These are phyloP conservation scores for Tautogolabrus adspersus DNA, from an alignment of 2,113 vertebrate genomes.

Conservation along the genomic window DNA sequence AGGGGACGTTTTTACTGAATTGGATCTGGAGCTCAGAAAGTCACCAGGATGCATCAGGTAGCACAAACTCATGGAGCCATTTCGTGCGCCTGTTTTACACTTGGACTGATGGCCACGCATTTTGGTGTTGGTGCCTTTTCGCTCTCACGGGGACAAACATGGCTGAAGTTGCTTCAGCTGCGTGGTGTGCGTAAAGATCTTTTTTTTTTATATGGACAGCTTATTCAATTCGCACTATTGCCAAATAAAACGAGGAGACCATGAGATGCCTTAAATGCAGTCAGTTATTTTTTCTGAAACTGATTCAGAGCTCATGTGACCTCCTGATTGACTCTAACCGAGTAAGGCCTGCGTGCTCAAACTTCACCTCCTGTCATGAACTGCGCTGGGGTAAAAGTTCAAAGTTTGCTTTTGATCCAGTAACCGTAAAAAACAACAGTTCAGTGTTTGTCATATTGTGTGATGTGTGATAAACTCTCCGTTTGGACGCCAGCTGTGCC, in stretches of 20 bases:
- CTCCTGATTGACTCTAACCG: constrained; percentile 23
- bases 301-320: constrained; percentile 42
- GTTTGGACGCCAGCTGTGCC: constrained; percentile 70
- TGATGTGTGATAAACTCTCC: constrained; percentile 69
- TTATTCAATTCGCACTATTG: not conserved
- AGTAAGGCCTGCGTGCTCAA: constrained; percentile 42
- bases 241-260: constrained; percentile 39
- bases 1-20: constrained; percentile 50
- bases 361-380: constrained; percentile 30
- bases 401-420: constrained; percentile 35
- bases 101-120: constrained; percentile 60
- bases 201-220: constrained; percentile 68
- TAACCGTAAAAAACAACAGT: constrained; percentile 51
- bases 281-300: constrained; percentile 39
- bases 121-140: constrained; percentile 42
- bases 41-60: constrained; percentile 50
- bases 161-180: constrained; percentile 47
- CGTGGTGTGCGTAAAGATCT: constrained; percentile 58
- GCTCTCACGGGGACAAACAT: constrained; percentile 46
- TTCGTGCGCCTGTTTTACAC: constrained; percentile 48
- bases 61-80: constrained; percentile 63
- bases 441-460: constrained; percentile 68
- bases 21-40: constrained; percentile 56
- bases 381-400: constrained; percentile 31
- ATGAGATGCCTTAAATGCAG: constrained; percentile 33